These are phyloP conservation scores for Meles meles DNA, from an alignment of 2,113 vertebrate genomes.

Conservation along the genomic window DNA sequence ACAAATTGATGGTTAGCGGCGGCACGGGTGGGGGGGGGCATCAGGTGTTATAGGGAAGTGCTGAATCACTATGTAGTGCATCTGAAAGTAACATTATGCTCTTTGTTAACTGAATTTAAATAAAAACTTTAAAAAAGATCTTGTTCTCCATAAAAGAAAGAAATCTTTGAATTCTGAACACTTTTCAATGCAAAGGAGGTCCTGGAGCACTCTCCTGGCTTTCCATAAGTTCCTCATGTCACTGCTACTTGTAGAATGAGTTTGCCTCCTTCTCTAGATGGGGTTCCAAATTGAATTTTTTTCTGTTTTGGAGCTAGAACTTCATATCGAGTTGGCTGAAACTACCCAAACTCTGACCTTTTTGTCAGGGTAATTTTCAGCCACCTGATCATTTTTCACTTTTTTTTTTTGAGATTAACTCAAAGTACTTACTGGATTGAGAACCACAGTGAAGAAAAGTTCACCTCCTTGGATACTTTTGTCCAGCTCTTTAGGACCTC, in stretches of 20 bases:
- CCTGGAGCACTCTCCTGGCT: neutral
- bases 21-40: neutral
- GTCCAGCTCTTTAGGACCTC: slow-evolving; percentile 95
- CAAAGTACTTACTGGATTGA: slow-evolving; percentile 93
- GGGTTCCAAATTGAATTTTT: neutral
- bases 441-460: slow-evolving; percentile 95
- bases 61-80: neutral
- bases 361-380: neutral
- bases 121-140: neutral
- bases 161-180: neutral
- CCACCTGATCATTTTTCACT: neutral
- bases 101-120: neutral
- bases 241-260: neutral
- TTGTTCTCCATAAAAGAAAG: neutral
- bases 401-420: neutral
- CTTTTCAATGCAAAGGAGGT: neutral
- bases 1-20: neutral
- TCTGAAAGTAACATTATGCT: neutral
- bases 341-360: neutral
- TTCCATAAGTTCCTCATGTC: neutral
- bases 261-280: neutral
- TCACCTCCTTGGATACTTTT: slow-evolving; percentile 97
- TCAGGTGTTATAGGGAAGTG: neutral
- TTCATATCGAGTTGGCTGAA: neutral
- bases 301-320: neutral